Conservation (phyloP, 2,797 vertebrate genomes). For the Bradypodion pumilum region DNA sequence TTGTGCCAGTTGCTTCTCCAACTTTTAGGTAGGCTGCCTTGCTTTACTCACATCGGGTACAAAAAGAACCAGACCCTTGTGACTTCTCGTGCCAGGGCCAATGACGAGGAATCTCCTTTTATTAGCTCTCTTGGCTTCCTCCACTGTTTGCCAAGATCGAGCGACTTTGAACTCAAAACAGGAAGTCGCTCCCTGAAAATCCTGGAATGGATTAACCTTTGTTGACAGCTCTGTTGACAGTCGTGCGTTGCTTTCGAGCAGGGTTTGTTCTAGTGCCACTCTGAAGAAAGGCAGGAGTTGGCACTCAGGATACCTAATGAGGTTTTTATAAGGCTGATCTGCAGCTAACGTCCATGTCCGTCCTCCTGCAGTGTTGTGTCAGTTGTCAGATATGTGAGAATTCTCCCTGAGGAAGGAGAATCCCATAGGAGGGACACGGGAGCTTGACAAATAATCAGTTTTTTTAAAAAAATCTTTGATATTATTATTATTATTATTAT, state of each 20-base stretch:
- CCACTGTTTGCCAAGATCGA: conserved; percentile 73
- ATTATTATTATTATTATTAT: no score
- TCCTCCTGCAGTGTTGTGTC: no score
- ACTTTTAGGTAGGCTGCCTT: neutral
- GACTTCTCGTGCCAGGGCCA: conserved; percentile 64
- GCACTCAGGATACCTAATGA: neutral
- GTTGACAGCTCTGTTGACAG: conserved; percentile 27
- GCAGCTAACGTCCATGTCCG: neutral
- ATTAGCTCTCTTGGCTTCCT: conserved; percentile 62
- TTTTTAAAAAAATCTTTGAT: no score
- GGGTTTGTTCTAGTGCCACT: conserved; percentile 6
- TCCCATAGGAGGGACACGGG: no score
- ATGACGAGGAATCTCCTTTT: conserved; percentile 62
- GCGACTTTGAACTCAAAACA: conserved; percentile 70
- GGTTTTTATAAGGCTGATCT: neutral
- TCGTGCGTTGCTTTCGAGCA: conserved; percentile 30
- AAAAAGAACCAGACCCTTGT: conserved; percentile 27
- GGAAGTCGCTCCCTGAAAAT: conserved; percentile 72
- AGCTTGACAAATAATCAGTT: no score
- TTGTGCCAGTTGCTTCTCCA: neutral
- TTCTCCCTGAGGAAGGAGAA: no score
- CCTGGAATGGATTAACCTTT: conserved; percentile 69
- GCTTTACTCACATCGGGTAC: conserved; percentile 38
- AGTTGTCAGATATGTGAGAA: no score
- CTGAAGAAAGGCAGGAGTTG: fast-evolving